Percentiles rank a stretch among this genome's conserved stretches.
Conservation (phyloP, 2,888 invertebrate species). For the Drosophila helvetica region DNA sequence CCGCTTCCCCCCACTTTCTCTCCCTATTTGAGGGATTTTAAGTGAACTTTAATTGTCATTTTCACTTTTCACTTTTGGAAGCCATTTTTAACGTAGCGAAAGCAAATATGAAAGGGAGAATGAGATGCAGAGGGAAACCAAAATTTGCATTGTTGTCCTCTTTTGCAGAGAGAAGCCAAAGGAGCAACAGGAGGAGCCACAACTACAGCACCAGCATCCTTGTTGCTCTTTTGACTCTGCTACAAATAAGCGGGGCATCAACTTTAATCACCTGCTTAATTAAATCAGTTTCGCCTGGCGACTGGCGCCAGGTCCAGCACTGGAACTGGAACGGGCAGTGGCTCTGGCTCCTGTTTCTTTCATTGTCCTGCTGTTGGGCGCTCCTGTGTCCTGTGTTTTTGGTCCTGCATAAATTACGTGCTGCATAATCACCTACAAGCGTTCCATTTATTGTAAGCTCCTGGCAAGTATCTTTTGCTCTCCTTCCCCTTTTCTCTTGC, state of each 20-base stretch:
- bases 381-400: constrained; percentile 11
- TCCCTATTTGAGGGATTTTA: neutral
- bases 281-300: constrained; percentile 76
- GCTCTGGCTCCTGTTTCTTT: constrained; percentile 6
- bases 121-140: constrained; percentile 1
- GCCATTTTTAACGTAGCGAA: neutral
- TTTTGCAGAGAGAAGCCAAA: constrained; percentile 26
- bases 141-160: constrained; percentile 57
- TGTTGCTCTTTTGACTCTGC: constrained; percentile 59
- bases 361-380: constrained; percentile 51
- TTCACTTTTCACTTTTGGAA: constrained; percentile 21
- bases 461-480: constrained; percentile 49
- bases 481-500: neutral
- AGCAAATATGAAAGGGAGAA: constrained; percentile 7
- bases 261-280: constrained; percentile 82
- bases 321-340: constrained; percentile 17
- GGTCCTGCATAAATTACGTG: constrained; percentile 71
- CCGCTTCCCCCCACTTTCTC: too few relatives aligned
- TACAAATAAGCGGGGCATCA: constrained; percentile 80
- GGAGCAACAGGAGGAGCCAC: constrained; percentile 29
- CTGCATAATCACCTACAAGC: constrained; percentile 76
- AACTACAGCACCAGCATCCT: constrained; percentile 26
- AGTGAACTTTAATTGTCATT: constrained; percentile 46
- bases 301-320: constrained; percentile 42
- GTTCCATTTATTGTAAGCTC: constrained; percentile 60